Evolutionary conservation across 2,797 vertebrate genomes (phyloP).

Genomic region (Danio albolineatus): DNA sequence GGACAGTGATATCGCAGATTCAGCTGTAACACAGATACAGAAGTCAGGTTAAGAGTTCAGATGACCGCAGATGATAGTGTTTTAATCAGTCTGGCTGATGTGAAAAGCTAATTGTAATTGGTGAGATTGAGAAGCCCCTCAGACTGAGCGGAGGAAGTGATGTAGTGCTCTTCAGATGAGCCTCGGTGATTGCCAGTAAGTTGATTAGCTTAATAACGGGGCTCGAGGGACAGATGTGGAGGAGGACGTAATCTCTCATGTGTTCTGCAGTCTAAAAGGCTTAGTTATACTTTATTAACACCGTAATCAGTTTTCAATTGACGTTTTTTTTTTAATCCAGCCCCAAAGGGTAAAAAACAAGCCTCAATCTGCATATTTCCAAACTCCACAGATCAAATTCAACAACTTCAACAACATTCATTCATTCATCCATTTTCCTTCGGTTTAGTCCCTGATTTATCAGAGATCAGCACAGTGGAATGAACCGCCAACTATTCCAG

Average conservation of each 20-base stretch:
- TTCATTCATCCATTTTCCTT: too few species aligned
- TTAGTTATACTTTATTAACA: background rate
- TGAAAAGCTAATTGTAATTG: background rate
- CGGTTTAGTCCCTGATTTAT: too few species aligned
- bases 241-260: background rate
- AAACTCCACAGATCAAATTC: too few species aligned
- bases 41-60: background rate
- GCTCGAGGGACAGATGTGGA: background rate
- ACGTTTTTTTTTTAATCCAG: background rate
- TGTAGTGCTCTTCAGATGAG: conserved; percentile 18
- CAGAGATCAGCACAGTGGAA: too few species aligned
- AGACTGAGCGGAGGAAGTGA: background rate
- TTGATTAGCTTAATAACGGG: background rate
- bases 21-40: background rate
- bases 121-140: background rate
- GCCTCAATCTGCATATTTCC: background rate
- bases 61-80: background rate
- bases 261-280: background rate
- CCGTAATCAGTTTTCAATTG: background rate
- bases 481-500: too few species aligned
- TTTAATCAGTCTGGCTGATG: background rate
- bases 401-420: too few species aligned
- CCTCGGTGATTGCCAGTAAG: conserved; percentile 6
- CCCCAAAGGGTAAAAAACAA: background rate
- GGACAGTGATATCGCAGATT: background rate